A percentile compares a stretch with the other conserved stretches of the same genome.
Conservation (phyloP, 2,113 vertebrate species). For the Aleadryas rufinucha region DNA sequence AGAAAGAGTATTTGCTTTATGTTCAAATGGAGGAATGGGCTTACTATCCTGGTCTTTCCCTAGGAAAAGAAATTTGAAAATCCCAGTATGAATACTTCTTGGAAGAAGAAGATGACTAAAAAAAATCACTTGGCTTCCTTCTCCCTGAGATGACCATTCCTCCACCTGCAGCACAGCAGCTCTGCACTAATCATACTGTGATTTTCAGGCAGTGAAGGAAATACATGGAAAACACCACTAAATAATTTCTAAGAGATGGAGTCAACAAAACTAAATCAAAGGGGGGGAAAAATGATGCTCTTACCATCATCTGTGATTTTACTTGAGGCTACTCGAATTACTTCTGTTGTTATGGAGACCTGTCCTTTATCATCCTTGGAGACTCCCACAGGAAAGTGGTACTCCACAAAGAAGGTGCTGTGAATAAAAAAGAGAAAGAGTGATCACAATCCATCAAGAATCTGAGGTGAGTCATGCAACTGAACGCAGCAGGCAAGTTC, state of each 20-base stretch:
- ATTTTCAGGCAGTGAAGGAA: not conserved
- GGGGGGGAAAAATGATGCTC: not conserved
- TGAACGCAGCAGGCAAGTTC: not conserved
- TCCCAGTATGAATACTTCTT: not conserved
- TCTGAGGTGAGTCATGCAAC: accelerated
- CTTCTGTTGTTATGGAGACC: constrained; percentile 66
- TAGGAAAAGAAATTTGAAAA: not conserved
- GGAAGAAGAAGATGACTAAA: not conserved
- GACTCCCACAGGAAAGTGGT: constrained; percentile 78
- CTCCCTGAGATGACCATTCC: not conserved
- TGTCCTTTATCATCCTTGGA: constrained; percentile 64
- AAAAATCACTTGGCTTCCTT: not conserved
- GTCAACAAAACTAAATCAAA: not conserved
- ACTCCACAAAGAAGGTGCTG: constrained; percentile 94
- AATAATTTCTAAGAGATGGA: not conserved
- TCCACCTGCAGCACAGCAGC: not conserved
- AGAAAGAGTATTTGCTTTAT: not conserved
- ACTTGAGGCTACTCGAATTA: constrained; percentile 80
- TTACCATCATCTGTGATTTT: constrained; percentile 82
- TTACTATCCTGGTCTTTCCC: not conserved
- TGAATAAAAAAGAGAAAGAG: not conserved
- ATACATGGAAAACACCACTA: not conserved
- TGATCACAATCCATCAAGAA: not conserved
- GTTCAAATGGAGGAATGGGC: not conserved
- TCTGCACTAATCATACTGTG: not conserved